A percentile compares a stretch with the other conserved stretches of the same genome.
Conservation (phyloP, 2,888 invertebrate genomes). For the Aricia artaxerxes region DNA sequence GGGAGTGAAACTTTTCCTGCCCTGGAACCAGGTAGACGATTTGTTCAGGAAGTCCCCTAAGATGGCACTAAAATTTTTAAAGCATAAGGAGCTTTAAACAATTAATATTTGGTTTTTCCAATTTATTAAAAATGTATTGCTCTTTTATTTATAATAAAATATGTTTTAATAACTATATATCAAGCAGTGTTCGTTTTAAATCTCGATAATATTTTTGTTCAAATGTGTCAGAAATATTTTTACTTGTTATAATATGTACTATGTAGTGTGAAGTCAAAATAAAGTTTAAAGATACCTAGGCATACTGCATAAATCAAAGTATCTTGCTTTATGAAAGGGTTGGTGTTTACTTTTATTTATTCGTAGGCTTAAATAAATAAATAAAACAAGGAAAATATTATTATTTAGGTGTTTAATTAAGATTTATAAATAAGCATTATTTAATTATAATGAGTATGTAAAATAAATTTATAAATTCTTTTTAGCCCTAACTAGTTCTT, state of each 20-base stretch:
- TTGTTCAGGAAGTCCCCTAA: conserved; percentile 32
- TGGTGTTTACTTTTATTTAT: not conserved
- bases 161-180: not conserved
- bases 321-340: no score
- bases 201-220: not conserved
- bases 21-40: conserved; percentile 53
- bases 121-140: not conserved
- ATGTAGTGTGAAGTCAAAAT: no score
- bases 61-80: conserved; percentile 3
- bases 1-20: conserved; percentile 56
- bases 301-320: no score
- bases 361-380: not conserved
- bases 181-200: not conserved
- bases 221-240: no score
- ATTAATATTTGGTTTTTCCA: not conserved
- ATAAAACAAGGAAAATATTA: not conserved
- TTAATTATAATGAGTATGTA: not conserved
- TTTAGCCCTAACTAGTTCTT: not conserved
- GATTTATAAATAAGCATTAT: not conserved
- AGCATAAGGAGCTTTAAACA: not conserved
- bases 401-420: not conserved
- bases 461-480: conserved; percentile 8
- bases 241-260: no score
- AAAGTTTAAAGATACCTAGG: no score
- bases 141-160: not conserved